phyloP scores from a whole-genome alignment of 1,140 invertebrate species.

The Oedothorax gibbosus region DNA sequence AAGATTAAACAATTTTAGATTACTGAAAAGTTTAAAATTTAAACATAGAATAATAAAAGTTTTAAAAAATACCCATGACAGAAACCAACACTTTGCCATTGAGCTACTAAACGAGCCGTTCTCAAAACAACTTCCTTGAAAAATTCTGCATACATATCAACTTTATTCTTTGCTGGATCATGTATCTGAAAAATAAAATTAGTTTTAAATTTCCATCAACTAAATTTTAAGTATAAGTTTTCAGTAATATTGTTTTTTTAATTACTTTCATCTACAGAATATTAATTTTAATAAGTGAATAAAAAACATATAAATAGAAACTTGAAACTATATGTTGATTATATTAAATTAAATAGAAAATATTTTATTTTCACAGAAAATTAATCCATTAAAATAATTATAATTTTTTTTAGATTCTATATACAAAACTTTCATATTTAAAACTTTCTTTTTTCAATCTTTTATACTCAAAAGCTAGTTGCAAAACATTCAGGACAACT shows the following conservation, averaged over 20 bases:
- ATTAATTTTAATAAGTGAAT: neutral
- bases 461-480: no score
- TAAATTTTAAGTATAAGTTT: neutral
- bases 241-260: neutral
- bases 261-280: neutral
- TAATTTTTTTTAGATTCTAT: no score
- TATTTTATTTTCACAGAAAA: no score
- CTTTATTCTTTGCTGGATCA: conserved; percentile 62
- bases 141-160: conserved; percentile 70
- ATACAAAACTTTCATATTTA: no score
- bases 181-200: conserved; percentile 36
- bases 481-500: no score
- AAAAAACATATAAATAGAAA: conserved; percentile 1
- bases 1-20: no score
- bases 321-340: neutral
- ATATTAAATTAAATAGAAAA: no score
- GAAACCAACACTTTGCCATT: conserved; percentile 77
- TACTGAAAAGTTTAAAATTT: neutral
- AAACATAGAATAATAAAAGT: neutral
- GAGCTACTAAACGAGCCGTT: conserved; percentile 69
- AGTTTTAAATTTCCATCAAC: neutral
- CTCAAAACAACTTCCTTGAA: conserved; percentile 67
- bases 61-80: conserved; percentile 71
- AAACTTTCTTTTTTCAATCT: no score
- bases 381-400: no score